phyloP scores from a whole-genome alignment of 2,888 invertebrate species.

The Polydrusus cervinus region DNA sequence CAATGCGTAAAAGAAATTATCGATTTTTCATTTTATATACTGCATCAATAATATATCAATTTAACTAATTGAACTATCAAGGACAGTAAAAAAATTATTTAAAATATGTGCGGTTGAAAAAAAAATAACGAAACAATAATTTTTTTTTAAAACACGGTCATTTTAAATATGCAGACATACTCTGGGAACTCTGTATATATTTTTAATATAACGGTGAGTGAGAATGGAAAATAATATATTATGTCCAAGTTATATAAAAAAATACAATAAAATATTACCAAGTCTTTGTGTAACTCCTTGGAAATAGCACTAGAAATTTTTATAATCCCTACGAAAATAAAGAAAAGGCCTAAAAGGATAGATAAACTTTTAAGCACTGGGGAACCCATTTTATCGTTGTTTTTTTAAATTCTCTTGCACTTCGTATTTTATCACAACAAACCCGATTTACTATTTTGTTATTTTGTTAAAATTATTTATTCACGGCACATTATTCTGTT shows the following conservation, averaged over 20 bases:
- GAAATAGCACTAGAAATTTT: conserved; percentile 94
- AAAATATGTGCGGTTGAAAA: no score
- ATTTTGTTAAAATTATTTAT: conserved; percentile 25
- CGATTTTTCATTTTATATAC: conserved; percentile 38
- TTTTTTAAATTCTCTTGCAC: neutral
- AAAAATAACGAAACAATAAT: no score
- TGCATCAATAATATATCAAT: no score
- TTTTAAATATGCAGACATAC: no score
- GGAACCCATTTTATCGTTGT: conserved; percentile 73
- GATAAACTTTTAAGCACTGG: conserved; percentile 94
- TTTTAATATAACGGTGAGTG: no score
- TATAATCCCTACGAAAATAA: conserved; percentile 94
- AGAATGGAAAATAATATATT: neutral
- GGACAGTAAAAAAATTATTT: no score
- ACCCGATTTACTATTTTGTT: neutral
- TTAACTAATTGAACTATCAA: no score
- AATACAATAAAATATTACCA: conserved; percentile 79
- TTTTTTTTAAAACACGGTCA: no score
- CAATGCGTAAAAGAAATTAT: neutral
- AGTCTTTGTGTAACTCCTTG: conserved; percentile 96
- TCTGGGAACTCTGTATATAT: no score
- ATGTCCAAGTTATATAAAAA: conserved; percentile 31
- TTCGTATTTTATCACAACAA: neutral
- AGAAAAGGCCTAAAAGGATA: conserved; percentile 92
- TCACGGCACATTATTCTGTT: conserved; percentile 28